Evolutionary conservation across 2,113 vertebrate genomes (phyloP), one percentile per base, ranked within the genome.

Genomic region (Agapornis roseicollis): DNA sequence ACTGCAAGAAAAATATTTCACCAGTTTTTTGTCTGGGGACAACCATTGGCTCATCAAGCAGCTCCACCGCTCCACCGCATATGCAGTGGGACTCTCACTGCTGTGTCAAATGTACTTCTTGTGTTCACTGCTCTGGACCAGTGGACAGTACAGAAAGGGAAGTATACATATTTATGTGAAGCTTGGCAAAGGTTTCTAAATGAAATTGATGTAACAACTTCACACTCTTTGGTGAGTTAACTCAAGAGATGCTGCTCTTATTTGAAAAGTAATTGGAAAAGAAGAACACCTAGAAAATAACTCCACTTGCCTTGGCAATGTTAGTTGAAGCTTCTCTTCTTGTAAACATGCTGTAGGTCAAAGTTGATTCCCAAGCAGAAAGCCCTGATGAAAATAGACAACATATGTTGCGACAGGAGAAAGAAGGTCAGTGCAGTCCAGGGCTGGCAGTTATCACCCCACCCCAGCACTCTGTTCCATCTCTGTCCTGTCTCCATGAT

Each of bases 381-480:
- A 79, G 27, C 29, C 44, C 8, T 86, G 49, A 64, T 60, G 18
- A 81, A 91, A 94, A 78, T 47, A 86, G 52, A 39, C 16, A 87
- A 39, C 11, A 71, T 3, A 22, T 91, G 37, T 47, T 76, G 28
- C 25, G 47, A 28, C 7, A 39, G 61, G 61, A 93, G 41, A 82
- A 94, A 90, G 13, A 52, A 91, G 24, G 11, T 78, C 31, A 47
- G 14, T 9, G 16, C 2, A 3, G 44, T 42, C 37, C 13, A 24
- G 47, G 17, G 70, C 33, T 55, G n/a, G 49, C 3, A 2, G 39
- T 53, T 58, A 52, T 37, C 18, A 50, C 17, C 58, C 24, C 3
- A 24, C 13, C 7, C 20, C 0, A 0, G 6, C 73, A 68, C 4
- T 3, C 27, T 58, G 46, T n/a, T 64, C 44, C 9, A 7, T 49